Conservation (phyloP, 2,797 vertebrate species). For the Tangara arthus region DNA sequence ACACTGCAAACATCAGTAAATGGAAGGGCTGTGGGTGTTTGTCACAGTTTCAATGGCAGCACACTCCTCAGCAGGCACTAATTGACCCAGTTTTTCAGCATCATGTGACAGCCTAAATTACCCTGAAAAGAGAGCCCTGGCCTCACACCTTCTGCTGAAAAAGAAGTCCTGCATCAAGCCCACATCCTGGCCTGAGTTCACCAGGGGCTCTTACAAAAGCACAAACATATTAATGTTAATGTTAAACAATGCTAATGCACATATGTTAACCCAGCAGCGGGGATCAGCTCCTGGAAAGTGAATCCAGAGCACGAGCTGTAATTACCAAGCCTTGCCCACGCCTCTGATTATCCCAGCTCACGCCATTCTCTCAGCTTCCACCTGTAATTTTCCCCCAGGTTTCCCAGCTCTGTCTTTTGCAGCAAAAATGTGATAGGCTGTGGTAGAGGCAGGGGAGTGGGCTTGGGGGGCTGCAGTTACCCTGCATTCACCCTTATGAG, state of each 20-base stretch:
- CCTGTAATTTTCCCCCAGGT: not conserved
- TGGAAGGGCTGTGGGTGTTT: not conserved
- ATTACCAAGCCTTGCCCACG: not conserved
- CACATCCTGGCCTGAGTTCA: not conserved
- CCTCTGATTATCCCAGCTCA: not conserved
- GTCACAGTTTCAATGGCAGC: not conserved
- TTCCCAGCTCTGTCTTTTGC: not conserved
- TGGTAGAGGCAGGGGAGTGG: not conserved
- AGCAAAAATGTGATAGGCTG: not conserved
- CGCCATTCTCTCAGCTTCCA: not conserved
- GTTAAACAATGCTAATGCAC: not conserved
- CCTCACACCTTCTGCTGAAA: slow-evolving; percentile 9
- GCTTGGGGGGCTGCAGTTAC: not conserved
- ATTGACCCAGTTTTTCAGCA: slow-evolving; percentile 40
- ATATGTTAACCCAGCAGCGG: not conserved
- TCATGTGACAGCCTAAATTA: not conserved
- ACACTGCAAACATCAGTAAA: not conserved
- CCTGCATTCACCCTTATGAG: not conserved
- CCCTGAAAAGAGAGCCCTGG: not conserved
- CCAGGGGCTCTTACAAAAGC: not conserved
- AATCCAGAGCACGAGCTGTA: not conserved
- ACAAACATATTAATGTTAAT: not conserved
- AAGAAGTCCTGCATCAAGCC: not conserved
- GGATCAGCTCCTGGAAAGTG: not conserved
- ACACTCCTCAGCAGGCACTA: not conserved